Percentiles rank a stretch among this genome's conserved stretches.
phyloP scores from a whole-genome alignment of 2,113 vertebrate species.

The Oreotrochilus melanogaster region DNA sequence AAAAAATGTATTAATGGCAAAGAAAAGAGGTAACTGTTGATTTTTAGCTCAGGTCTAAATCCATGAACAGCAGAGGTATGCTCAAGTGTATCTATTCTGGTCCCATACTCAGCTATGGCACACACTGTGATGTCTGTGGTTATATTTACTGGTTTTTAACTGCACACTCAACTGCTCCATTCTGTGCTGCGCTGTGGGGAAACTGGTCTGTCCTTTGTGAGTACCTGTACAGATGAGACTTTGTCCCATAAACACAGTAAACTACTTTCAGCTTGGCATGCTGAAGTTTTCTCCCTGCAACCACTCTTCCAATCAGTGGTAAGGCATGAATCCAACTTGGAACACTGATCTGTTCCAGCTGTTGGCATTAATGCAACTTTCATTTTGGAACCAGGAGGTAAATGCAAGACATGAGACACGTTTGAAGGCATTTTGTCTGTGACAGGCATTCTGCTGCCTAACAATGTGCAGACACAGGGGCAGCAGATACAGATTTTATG shows the following conservation, averaged over 20 bases:
- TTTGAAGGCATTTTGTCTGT: constrained; percentile 37
- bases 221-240: constrained; percentile 52
- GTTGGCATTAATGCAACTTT: constrained; percentile 46
- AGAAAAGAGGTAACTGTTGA: background rate
- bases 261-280: constrained; percentile 39
- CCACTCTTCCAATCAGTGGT: constrained; percentile 11
- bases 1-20: background rate
- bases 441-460: background rate
- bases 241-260: constrained; percentile 44
- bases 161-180: background rate
- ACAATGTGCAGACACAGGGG: background rate
- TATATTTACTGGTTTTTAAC: background rate
- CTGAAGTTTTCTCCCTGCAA: constrained; percentile 1
- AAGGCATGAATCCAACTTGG: constrained; percentile 31
- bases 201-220: constrained; percentile 14
- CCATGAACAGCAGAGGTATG: background rate
- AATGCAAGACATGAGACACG: background rate
- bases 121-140: background rate
- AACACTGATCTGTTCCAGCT: constrained; percentile 63
- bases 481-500: background rate
- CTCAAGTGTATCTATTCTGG: background rate
- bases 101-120: background rate
- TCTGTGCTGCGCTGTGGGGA: background rate
- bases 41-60: background rate
- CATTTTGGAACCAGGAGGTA: constrained; percentile 41